These are phyloP conservation scores for Tragulus kanchil DNA, from an alignment of 2,113 vertebrate genomes.

Conservation along the genomic window DNA sequence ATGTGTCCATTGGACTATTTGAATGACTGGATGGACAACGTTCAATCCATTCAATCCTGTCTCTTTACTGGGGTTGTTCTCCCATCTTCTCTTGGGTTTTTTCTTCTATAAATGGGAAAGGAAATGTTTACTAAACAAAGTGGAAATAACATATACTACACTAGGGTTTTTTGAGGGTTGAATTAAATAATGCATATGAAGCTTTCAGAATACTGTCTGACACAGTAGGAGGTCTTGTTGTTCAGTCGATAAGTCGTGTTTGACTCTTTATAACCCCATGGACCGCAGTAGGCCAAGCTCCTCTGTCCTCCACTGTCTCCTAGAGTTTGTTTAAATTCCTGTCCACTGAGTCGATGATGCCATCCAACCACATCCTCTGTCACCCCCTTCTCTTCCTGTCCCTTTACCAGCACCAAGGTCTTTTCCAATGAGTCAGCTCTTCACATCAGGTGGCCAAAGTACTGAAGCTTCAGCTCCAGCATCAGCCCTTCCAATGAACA, in stretches of 20 bases:
- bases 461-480: neutral
- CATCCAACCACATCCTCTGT: neutral
- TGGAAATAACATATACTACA: neutral
- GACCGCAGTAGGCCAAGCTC: neutral
- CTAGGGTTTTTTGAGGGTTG: neutral
- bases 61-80: neutral
- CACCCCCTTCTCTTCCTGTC: neutral
- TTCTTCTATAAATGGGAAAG: neutral
- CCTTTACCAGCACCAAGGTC: neutral
- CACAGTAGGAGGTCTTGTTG: neutral
- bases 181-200: neutral
- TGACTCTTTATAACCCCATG: neutral
- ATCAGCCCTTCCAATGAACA: neutral
- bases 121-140: neutral
- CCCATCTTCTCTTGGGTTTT: neutral
- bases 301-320: neutral
- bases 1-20: neutral
- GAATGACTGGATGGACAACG: neutral
- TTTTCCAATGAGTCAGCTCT: neutral
- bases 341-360: neutral
- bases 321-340: neutral
- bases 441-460: neutral
- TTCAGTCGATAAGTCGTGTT: neutral
- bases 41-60: neutral
- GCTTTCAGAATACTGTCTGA: neutral